Base-by-base conservation (phyloP, 2,113 vertebrate genomes). In the Microcebus jonahi region DNA sequence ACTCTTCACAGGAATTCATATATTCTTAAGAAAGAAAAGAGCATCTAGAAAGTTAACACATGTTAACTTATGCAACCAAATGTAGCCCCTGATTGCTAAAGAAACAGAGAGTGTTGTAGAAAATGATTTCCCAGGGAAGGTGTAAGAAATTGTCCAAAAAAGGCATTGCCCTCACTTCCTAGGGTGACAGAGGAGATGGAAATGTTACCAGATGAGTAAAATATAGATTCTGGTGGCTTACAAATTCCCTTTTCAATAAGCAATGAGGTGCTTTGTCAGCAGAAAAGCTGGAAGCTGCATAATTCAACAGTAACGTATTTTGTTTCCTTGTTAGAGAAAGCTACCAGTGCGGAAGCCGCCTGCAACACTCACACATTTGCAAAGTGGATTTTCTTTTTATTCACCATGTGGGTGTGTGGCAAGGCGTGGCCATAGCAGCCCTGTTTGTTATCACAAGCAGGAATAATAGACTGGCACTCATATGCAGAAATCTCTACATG, bases 261-360 rank as follows among this genome's bases (percentile, higher is more conserved):
- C 68, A 73, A 6, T n/a, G 15, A 53, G 53, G 18, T 82, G 75
- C 81, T 95, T 97, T 85, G 95, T 68, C 80, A 80, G n/a, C 71
- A 95, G 90, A 55, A 92, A 82, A 97, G 85, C 42, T 92, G 21
- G 76, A 95, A 70, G 67, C 65, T 96, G 97, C 91, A 85, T 88
- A 93, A 97, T 97, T 95, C 94, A 73, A 73, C 3, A 91, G 63
- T 20, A 21, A 1, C 21, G 67, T 65, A 15, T 70, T 93, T 31
- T 91, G 63, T 73, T 91, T 55, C 36, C 65, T 67, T 97, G 29
- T 11, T 83, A 81, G 95, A 95, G 59, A 79, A 93, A 59, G 45
- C 76, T 71, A 7, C 2, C 55, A 3, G 84, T 50, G 42, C 80
- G 6, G 61, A 97, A 94, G 45, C 7, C 6, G 91, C n/a, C 90